These are phyloP conservation scores for Gerris lacustris DNA, from an alignment of 2,888 invertebrate species.

Conservation along the genomic window DNA sequence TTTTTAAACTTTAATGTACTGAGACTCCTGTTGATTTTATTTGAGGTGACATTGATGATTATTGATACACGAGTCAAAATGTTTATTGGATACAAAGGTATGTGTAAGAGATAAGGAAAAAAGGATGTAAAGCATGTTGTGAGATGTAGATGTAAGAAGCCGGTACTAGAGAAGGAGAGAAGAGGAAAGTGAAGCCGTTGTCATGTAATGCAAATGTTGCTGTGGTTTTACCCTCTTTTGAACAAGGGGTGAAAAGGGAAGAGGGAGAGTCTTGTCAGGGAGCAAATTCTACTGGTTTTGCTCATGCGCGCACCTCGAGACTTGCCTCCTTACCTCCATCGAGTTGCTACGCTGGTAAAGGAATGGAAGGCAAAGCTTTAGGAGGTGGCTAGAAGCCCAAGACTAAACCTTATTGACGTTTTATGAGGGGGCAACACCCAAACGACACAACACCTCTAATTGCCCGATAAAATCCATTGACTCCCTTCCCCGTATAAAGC, in stretches of 20 bases:
- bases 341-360: too few species aligned
- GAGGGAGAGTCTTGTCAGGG: too few species aligned
- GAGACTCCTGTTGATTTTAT: too few species aligned
- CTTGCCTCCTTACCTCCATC: too few species aligned
- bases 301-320: too few species aligned
- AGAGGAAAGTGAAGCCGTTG: background rate
- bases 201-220: background rate
- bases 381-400: too few species aligned
- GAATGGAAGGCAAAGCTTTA: too few species aligned
- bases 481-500: background rate
- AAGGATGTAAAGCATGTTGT: background rate
- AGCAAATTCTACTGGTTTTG: too few species aligned
- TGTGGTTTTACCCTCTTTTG: background rate
- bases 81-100: background rate
- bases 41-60: too few species aligned
- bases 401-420: background rate
- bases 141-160: background rate
- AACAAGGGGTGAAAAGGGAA: too few species aligned
- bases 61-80: too few species aligned
- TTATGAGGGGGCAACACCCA: background rate
- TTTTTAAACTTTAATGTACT: too few species aligned
- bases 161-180: background rate
- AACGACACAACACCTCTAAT: background rate
- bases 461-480: slow-evolving; percentile 2
- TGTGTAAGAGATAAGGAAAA: background rate